phyloP scores from a whole-genome alignment of 2,113 vertebrate genomes.

The Salvelinus sp. region DNA sequence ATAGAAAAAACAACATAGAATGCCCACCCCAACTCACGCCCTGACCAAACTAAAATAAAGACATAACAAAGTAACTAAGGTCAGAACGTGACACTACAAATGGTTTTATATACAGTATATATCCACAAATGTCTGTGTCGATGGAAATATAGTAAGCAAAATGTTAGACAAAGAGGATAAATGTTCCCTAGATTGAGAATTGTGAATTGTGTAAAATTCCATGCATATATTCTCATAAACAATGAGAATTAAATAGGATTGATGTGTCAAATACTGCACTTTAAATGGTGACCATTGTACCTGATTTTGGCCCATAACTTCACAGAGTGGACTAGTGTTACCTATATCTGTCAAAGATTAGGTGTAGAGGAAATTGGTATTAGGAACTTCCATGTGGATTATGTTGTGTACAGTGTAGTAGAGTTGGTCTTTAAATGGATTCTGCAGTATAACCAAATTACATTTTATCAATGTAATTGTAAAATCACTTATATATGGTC shows the following conservation, averaged over 20 bases:
- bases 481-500: constrained; percentile 24
- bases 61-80: too few species aligned
- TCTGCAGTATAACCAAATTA: constrained; percentile 49
- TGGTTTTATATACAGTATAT: constrained; percentile 37
- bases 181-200: constrained; percentile 54
- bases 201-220: constrained; percentile 53
- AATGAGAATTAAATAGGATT: constrained; percentile 43
- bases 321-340: constrained; percentile 44
- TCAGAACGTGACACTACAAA: neutral
- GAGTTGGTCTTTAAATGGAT: constrained; percentile 21
- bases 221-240: constrained; percentile 47
- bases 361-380: constrained; percentile 25
- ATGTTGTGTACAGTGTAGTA: constrained; percentile 25
- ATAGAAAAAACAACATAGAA: too few species aligned
- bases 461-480: constrained; percentile 6
- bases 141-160: constrained; percentile 39
- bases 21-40: too few species aligned
- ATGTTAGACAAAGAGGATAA: constrained; percentile 35
- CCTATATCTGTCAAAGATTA: constrained; percentile 71
- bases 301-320: constrained; percentile 46
- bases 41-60: too few species aligned
- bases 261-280: constrained; percentile 52
- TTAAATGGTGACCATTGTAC: constrained; percentile 38
- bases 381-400: constrained; percentile 21
- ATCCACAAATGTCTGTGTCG: constrained; percentile 53